These are phyloP conservation scores for Holocentrus rufus DNA, from an alignment of 2,797 vertebrate species.

Conservation along the genomic window DNA sequence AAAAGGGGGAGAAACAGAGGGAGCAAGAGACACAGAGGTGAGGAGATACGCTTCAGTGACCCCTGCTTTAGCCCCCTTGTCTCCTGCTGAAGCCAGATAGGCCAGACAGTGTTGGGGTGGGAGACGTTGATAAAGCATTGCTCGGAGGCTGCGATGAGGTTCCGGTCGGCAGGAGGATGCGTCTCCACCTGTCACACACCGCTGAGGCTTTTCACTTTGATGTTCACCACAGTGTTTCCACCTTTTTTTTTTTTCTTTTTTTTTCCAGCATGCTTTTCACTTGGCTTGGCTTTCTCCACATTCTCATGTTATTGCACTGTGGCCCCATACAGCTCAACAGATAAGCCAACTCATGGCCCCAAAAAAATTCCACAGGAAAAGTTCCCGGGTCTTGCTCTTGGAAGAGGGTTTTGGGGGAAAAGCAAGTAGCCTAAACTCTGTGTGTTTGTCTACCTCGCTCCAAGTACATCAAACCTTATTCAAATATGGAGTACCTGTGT, in stretches of 20 bases:
- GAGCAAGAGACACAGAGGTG: slow-evolving; percentile 1
- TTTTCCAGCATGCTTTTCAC: background rate
- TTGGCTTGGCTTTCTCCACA: background rate
- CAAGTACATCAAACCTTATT: no score
- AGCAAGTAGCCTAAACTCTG: no score
- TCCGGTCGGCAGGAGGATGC: background rate
- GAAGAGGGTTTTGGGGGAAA: no score
- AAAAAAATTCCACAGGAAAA: no score
- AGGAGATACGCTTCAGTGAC: slow-evolving; percentile 26
- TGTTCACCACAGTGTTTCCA: slow-evolving; percentile 1
- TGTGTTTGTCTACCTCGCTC: no score
- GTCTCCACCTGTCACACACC: slow-evolving; percentile 20
- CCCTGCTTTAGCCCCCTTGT: background rate
- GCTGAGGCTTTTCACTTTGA: slow-evolving; percentile 2
- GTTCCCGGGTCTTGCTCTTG: no score
- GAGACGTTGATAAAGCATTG: slow-evolving; percentile 20
- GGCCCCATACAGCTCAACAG: no score
- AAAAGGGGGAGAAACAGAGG: background rate
- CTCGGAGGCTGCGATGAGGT: background rate
- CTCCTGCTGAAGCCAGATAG: slow-evolving; percentile 17
- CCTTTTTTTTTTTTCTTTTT: background rate
- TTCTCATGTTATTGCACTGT: no score
- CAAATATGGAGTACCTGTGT: no score
- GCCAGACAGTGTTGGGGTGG: background rate
- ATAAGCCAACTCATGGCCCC: no score